Percentiles rank a stretch among this genome's conserved stretches.
phyloP scores from a whole-genome alignment of 2,888 invertebrate species.

The Drosophila heteroneura region DNA sequence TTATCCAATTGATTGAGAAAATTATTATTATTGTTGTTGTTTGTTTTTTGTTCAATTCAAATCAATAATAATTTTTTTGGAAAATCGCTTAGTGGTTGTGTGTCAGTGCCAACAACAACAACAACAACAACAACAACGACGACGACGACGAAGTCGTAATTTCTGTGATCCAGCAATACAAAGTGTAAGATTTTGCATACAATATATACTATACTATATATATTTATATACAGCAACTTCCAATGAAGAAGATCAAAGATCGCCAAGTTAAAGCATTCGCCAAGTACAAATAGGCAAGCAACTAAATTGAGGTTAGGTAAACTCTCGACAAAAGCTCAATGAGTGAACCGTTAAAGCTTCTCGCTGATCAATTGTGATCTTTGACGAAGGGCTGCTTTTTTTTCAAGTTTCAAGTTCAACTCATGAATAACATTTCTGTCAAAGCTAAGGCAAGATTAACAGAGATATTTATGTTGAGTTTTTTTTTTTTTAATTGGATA shows the following conservation, averaged over 20 bases:
- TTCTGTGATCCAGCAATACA: conserved; percentile 4
- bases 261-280: neutral
- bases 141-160: neutral
- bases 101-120: conserved; percentile 36
- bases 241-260: conserved; percentile 10
- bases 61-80: conserved; percentile 6
- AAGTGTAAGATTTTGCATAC: conserved; percentile 23
- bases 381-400: neutral
- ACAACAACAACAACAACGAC: conserved; percentile 18
- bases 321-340: conserved; percentile 6
- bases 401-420: conserved; percentile 6
- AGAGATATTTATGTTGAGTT: neutral
- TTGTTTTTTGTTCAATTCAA: neutral
- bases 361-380: conserved; percentile 6
- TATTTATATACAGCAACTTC: neutral
- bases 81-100: conserved; percentile 14
- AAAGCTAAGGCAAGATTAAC: neutral
- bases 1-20: conserved; percentile 26
- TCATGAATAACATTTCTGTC: neutral
- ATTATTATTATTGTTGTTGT: neutral
- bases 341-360: conserved; percentile 27
- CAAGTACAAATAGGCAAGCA: conserved; percentile 10
- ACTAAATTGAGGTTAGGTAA: conserved; percentile 18
- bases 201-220: neutral
- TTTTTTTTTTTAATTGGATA: neutral